Base-by-base conservation (phyloP, 2,113 vertebrate species). In the Sphaerodactylus townsendi region DNA sequence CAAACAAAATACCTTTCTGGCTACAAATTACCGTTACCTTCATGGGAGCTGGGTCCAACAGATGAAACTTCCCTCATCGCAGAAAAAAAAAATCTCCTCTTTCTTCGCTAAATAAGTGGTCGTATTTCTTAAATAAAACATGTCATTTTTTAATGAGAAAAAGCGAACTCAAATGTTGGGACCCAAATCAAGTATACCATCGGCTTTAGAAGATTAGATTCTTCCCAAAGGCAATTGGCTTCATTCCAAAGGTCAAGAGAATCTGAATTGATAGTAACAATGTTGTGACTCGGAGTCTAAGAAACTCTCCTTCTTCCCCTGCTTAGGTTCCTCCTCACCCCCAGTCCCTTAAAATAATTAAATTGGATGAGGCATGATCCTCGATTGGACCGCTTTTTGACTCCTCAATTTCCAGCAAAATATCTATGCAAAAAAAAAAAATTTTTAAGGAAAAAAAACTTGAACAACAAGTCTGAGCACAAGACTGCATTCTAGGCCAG, bases 391-490 rank as follows among this genome's bases (percentile, higher is more conserved):
- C 77, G 88, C 77, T 79, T 92, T 88, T 87, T 87, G 15, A 50
- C 86, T 83, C 90, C 86, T 90, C 87, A 76, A 68, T 89, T 93
- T 83, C 86, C 76, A 92, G 84, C n/a, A 89, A 92, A 93, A 93
- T 83, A 84, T 41, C 39, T 62, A 23, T 8, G 50, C n/a, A 17
- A 33, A 53, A 53, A 21, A 1, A 50, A 11, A 76, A 37, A 56
- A n/a, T n/a, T n/a, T n/a, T n/a, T n/a, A n/a, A n/a, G n/a, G n/a
- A n/a, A 4, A 76, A 11, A 65, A 65, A n/a, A 30, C 39, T 64
- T 17, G 56, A 84, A 89, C 81, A 86, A 87, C 88, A 87, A 80
- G 56, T 88, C 88, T n/a, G 84, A 33, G 89, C 25, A 83, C 30
- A 81, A 77, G 74, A 83, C 10, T 53, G 62, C 10, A 35, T 33